phyloP scores from a whole-genome alignment of 2,888 invertebrate genomes.

The Pimpla rufipes region DNA sequence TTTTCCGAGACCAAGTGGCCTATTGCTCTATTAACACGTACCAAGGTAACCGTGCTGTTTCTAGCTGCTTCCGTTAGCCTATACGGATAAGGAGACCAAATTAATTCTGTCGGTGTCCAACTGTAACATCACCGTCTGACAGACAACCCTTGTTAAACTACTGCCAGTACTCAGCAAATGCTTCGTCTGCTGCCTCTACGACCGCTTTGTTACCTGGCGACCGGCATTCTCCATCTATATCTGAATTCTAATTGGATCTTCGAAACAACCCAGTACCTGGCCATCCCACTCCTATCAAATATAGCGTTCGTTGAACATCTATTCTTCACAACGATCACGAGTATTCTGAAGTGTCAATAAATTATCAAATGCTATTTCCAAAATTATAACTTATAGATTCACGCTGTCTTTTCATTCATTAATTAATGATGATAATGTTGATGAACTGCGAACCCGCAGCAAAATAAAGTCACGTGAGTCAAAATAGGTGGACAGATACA shows the following conservation, averaged over 20 bases:
- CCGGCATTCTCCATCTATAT: constrained; percentile 47
- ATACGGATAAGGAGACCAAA: constrained; percentile 28
- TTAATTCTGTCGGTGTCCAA: constrained; percentile 1
- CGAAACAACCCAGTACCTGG: background rate
- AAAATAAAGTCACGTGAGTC: no score
- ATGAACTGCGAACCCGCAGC: no score
- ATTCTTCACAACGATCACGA: background rate
- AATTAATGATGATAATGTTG: no score
- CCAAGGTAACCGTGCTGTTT: background rate
- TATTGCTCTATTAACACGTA: constrained; percentile 27
- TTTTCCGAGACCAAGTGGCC: background rate
- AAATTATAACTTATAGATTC: background rate
- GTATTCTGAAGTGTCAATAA: background rate
- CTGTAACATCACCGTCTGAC: constrained; percentile 24
- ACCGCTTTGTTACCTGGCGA: constrained; percentile 45
- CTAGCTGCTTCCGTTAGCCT: constrained; percentile 5
- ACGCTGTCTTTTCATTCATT: background rate
- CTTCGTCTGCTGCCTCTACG: constrained; percentile 22
- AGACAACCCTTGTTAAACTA: constrained; percentile 27
- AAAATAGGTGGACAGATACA: no score
- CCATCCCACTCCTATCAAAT: constrained; percentile 36
- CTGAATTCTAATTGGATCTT: constrained; percentile 55
- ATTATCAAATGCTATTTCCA: background rate
- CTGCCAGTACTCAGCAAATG: constrained; percentile 7
- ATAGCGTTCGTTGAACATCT: background rate